Base-by-base conservation (phyloP, 2,113 vertebrate genomes). In the Pomatorhinus ruficollis region DNA sequence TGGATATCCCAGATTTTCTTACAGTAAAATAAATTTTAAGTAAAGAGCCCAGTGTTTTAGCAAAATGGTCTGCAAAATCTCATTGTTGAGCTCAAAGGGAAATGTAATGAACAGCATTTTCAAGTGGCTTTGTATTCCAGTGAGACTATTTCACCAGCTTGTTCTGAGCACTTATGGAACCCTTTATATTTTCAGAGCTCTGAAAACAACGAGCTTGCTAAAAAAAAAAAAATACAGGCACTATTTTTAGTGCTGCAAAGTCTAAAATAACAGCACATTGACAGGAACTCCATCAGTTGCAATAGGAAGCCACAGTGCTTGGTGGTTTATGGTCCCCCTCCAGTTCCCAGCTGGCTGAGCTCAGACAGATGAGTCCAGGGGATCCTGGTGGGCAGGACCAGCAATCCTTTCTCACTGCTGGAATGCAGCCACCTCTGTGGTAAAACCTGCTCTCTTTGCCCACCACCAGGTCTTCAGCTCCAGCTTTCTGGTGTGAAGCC, bases 71-170 rank as follows among this genome's bases (percentile, higher is more conserved):
- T 79, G 61, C 69, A 27, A 33, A 49, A 68, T 53, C 79, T 75
- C 75, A 18, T 69, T 90, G 83, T 79, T 94, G 89, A 90, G 47
- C 72, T 96, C 88, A 65, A 10, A 79, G 61, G 42, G 69, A 84
- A 90, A 79, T 89, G 88, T 57, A 96, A 57, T 83, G 87, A 96
- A 72, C 56, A 93, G 37, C 40, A 72, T 94, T 97, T 96, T 96
- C 92, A 91, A 95, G 88, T 95, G 90, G 85, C 89, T 97, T 95
- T 95, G 42, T 92, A 90, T 92, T 82, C 88, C 92, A 93, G 83
- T 1, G 8, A 92, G 94, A 89, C 86, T 78, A 87, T 95, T 97
- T 93, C 92, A 87, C 88, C 93, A 90, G 83, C 69, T 89, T 87
- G 65, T 83, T 92, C 72, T 92, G 91, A 90, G 88, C 83, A 49